phyloP scores from a whole-genome alignment of 2,888 invertebrate genomes.

The Plagiodera versicolora region DNA sequence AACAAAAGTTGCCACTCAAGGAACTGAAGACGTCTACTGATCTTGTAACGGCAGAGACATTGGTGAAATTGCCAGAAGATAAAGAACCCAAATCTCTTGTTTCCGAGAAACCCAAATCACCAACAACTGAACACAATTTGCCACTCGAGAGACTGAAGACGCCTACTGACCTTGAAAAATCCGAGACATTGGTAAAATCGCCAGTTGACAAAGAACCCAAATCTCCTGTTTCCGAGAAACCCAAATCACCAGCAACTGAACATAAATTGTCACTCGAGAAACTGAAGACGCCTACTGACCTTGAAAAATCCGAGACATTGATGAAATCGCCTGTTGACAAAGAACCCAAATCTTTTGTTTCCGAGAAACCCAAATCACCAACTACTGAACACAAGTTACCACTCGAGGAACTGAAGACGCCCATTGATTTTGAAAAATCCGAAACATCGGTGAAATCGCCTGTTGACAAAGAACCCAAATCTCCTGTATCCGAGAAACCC shows the following conservation, averaged over 20 bases:
- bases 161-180: background rate
- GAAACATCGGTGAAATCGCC: background rate
- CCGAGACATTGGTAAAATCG: background rate
- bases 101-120: too few relatives aligned
- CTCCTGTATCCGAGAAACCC: too few relatives aligned
- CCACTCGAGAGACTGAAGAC: background rate
- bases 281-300: too few relatives aligned
- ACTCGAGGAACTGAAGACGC: background rate
- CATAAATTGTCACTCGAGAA: too few relatives aligned
- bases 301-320: too few relatives aligned
- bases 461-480: background rate
- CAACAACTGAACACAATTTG: too few relatives aligned
- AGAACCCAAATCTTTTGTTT: background rate
- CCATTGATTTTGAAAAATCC: background rate
- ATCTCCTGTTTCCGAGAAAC: background rate
- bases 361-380: conserved; percentile 3
- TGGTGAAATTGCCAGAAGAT: too few relatives aligned
- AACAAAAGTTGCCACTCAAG: too few relatives aligned
- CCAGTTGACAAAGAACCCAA: background rate
- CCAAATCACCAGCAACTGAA: too few relatives aligned
- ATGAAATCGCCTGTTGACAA: background rate
- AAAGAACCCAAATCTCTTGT: too few relatives aligned
- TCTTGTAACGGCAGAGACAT: too few relatives aligned
- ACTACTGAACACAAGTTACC: background rate
- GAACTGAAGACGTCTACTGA: too few relatives aligned